Evolutionary conservation across 2,888 invertebrate species (phyloP).

Genomic region (Theodoxus fluviatilis): DNA sequence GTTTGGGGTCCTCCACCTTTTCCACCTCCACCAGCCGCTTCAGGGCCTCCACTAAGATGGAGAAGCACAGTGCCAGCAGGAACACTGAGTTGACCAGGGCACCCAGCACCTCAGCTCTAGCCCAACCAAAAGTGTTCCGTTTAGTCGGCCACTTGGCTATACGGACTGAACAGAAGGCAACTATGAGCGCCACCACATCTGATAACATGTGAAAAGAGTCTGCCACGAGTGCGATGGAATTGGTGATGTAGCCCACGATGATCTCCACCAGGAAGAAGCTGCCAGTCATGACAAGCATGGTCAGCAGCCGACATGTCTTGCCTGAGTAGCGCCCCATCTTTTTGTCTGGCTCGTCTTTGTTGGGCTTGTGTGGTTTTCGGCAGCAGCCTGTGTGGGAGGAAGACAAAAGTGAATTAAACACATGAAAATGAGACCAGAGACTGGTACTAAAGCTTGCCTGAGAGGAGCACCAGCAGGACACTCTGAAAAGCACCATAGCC

Average conservation of each 20-base stretch:
- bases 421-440: too few species aligned
- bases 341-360: too few species aligned
- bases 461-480: too few species aligned
- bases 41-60: slow-evolving; percentile 96
- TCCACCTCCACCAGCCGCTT: slow-evolving; percentile 73
- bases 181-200: slow-evolving; percentile 93
- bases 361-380: too few species aligned
- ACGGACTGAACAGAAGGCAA: slow-evolving; percentile 94
- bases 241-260: slow-evolving; percentile 92
- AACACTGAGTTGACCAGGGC: slow-evolving; percentile 98
- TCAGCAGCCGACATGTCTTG: slow-evolving; percentile 63
- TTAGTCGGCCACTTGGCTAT: slow-evolving; percentile 67
- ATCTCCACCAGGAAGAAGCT: slow-evolving; percentile 95
- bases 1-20: slow-evolving; percentile 75
- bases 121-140: slow-evolving; percentile 99
- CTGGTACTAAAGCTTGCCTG: too few species aligned
- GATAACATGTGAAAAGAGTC: slow-evolving; percentile 99
- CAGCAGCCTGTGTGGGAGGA: too few species aligned
- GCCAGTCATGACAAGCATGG: slow-evolving; percentile 91
- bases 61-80: slow-evolving; percentile 95
- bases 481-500: too few species aligned
- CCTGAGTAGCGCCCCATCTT: slow-evolving; percentile 54
- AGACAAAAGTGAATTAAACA: background rate
- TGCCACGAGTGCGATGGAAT: slow-evolving; percentile 95
- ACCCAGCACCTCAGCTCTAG: slow-evolving; percentile 95